Evolutionary conservation across 2,113 vertebrate species (phyloP), one percentile per base, ranked within the genome.

Genomic region (Gopherus evgoodei): DNA sequence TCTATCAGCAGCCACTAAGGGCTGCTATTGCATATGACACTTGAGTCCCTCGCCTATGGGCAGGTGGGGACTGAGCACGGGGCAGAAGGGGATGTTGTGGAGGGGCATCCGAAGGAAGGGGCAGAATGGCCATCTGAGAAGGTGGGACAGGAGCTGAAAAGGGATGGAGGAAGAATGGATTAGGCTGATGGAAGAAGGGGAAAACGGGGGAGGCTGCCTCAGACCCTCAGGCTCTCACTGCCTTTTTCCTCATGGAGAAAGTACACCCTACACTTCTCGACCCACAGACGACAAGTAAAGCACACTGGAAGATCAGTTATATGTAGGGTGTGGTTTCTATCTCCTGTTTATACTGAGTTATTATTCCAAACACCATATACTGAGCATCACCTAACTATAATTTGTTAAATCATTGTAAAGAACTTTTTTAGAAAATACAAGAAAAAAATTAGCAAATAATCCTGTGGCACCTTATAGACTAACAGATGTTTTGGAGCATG

Each of bases 261-360:
- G 91, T 90, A 84, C 91, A 94, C 93, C 75, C 85, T 89, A 85
- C 84, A 59, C 90, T 85, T 96, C 83, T 90, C 54, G 80, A 59
- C 85, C 79, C 83, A 62, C 83, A 1, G 2, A 89, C 5, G 81
- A 90, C 93, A 81, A 65, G 93, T 59, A n/a, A 54, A 86, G 5
- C 65, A 93, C 93, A 84, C 75, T 88, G 92, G 54, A 19, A 57
- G 49, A 21, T 57, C n/a, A 38, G 9, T 38, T 72, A 72, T 38
- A 75, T 89, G 85, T 88, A 89, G 57, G 78, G 56, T 56, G 56
- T 35, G 92, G 27, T 80, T 91, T 84, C 90, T 81, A 78, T 81
- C 86, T 94, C 65, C 78, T 81, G 47, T 88, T 93, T 57, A 82
- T 83, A 76, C 69, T 62, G 84, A 90, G 53, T 83, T 83, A 85